phyloP scores from a whole-genome alignment of 2,888 invertebrate genomes.

The Aphelenchoides bicaudatus region DNA sequence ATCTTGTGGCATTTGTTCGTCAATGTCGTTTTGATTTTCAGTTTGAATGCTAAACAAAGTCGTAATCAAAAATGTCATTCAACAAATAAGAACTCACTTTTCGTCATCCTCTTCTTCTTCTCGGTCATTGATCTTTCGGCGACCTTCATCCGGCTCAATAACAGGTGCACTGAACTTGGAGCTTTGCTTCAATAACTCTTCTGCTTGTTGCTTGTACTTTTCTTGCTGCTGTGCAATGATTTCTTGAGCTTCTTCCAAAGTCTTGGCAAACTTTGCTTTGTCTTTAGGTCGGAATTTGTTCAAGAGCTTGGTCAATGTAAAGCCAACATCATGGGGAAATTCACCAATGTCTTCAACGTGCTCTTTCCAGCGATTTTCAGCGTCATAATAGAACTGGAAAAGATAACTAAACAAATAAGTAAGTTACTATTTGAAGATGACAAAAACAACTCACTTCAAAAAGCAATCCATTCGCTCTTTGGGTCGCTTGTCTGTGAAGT shows the following conservation, averaged over 20 bases:
- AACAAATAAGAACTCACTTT: slow-evolving; percentile 19
- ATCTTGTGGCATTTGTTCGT: neutral
- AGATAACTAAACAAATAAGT: slow-evolving; percentile 14
- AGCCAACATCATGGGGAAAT: slow-evolving; percentile 33
- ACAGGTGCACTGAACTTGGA: slow-evolving; percentile 10
- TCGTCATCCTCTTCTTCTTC: slow-evolving; percentile 41
- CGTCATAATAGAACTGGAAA: slow-evolving; percentile 35
- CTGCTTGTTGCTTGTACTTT: slow-evolving; percentile 31
- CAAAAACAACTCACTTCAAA: slow-evolving; percentile 21
- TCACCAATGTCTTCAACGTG: slow-evolving; percentile 33
- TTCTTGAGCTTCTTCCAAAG: slow-evolving; percentile 27
- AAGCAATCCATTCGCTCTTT: slow-evolving; percentile 43
- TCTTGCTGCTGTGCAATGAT: slow-evolving; percentile 26
- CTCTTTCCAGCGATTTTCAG: slow-evolving; percentile 27
- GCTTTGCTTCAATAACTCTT: slow-evolving; percentile 9
- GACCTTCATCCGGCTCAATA: slow-evolving; percentile 22
- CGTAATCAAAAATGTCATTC: slow-evolving; percentile 7
- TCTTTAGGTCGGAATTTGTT: slow-evolving; percentile 23
- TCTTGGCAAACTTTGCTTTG: slow-evolving; percentile 26
- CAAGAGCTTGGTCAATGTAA: slow-evolving; percentile 25
- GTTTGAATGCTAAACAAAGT: too few relatives aligned
- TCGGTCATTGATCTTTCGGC: slow-evolving; percentile 12
- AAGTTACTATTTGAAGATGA: neutral
- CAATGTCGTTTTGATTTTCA: too few relatives aligned
- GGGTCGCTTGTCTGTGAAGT: slow-evolving; percentile 37